These are phyloP conservation scores for Mustela lutreola DNA, from an alignment of 2,113 vertebrate species.

Conservation along the genomic window DNA sequence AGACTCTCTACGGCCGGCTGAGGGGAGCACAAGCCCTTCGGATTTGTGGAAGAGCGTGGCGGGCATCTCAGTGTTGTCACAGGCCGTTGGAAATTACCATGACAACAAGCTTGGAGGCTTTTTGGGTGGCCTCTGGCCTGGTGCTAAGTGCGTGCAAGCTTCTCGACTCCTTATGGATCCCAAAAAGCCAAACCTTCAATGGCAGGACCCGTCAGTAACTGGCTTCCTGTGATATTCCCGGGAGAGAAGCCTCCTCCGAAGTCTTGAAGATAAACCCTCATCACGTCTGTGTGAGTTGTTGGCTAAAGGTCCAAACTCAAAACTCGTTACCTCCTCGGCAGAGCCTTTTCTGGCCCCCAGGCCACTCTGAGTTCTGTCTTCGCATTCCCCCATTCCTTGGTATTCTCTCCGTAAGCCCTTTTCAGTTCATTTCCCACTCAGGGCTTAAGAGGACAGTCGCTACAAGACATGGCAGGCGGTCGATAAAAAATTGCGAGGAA, in stretches of 20 bases:
- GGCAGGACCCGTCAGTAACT: neutral
- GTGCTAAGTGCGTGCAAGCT: neutral
- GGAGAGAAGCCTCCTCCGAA: neutral
- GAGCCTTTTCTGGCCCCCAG: neutral
- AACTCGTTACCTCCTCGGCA: neutral
- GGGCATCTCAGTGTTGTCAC: neutral
- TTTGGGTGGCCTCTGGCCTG: neutral
- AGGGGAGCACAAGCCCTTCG: neutral
- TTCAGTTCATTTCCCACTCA: neutral
- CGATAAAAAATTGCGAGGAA: slow-evolving; percentile 9
- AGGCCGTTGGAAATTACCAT: slow-evolving; percentile 29
- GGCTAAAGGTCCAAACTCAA: neutral
- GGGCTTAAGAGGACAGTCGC: slow-evolving; percentile 27
- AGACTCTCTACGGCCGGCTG: neutral
- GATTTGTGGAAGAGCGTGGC: neutral
- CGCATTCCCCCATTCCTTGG: neutral
- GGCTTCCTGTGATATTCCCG: neutral
- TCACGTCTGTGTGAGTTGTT: neutral
- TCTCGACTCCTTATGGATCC: slow-evolving; percentile 20
- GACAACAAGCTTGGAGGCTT: neutral
- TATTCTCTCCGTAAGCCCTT: slow-evolving; percentile 2
- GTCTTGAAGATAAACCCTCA: neutral
- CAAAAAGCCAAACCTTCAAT: neutral
- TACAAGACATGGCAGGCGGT: neutral
- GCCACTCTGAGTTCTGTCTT: slow-evolving; percentile 23